These are phyloP conservation scores for Zeugodacus cucurbitae DNA, from an alignment of 1,140 invertebrate genomes.

Conservation along the genomic window DNA sequence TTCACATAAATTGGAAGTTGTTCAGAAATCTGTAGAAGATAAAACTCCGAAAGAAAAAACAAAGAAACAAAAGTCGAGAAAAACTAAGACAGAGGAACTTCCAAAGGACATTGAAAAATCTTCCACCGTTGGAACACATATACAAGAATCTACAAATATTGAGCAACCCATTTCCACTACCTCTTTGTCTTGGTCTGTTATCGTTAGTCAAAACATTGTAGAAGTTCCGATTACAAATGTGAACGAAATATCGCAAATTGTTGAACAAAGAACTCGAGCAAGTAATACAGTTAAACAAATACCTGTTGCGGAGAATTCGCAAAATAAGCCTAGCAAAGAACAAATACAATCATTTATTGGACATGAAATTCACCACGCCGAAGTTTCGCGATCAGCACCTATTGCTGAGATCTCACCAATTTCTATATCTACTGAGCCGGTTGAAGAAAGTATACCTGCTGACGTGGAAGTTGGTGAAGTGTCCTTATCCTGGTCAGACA, in stretches of 20 bases:
- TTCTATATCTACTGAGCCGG: not conserved
- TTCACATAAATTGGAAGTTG: not conserved
- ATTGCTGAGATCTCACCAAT: not conserved
- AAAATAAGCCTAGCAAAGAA: not conserved
- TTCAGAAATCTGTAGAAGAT: not conserved
- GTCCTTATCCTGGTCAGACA: not conserved
- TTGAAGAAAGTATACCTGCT: not conserved
- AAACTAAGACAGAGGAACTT: not conserved
- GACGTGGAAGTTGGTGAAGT: not conserved
- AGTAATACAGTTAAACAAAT: not conserved
- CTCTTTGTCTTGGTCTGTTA: conserved; percentile 45
- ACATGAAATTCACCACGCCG: not conserved
- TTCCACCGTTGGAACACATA: not conserved
- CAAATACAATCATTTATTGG: not conserved
- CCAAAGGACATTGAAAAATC: too few species aligned
- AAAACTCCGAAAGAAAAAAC: conserved; percentile 36
- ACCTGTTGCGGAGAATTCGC: not conserved
- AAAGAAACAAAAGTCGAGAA: conserved; percentile 38
- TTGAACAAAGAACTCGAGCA: not conserved
- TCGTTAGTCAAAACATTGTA: conserved; percentile 44
- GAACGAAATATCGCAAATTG: not conserved
- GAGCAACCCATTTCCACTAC: not conserved
- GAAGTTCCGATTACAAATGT: not conserved
- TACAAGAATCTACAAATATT: not conserved
- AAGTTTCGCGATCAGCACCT: not conserved